Base-by-base conservation (phyloP, 1,140 invertebrate species). In the Brachionus paranguensis region DNA sequence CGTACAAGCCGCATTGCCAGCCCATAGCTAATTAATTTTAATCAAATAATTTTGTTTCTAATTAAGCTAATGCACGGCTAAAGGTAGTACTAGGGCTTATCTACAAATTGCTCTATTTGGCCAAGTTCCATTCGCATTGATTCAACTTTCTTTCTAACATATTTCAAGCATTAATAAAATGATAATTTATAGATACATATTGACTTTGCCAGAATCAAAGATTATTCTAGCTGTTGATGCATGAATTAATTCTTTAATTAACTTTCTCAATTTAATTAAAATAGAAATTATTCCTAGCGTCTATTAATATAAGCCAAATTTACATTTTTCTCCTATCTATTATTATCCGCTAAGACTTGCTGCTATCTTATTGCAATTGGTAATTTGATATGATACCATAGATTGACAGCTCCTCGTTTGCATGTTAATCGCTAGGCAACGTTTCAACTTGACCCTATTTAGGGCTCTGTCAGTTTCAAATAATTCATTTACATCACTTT, bases 191-290 rank as follows among this genome's bases (percentile, higher is more conserved):
- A 76, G 72, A 76, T 76, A 76, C 27, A 50, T 76, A 50, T 76
- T 76, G 41, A 50, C 27, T 76, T 76, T 76, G 24, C 27, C 1
- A 50, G 17, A 70, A 27, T 27, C 27, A 47, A 76, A 76, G 72
- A 76, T 76, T 76, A 37, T 14, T 50, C 17, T 76, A 76, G 47
- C 72, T 76, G 72, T 76, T 76, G 72, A 76, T 76, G 72, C 72
- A 76, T 76, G 72, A 76, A 76, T 76, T 76, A 76, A 76, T 76
- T 76, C 72, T 33, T 76, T 76, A 76, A 76, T 76, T 76, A 76
- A 50, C 72, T 76, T 76, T 76, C 45, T 50, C 24, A 76, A 37
- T 50, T 37, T 76, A 76, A 76, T 76, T 76, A 76, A 76, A 76
- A 37, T n/a, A 47, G 37, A 70, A 70, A 29, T 70, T 29, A n/a